Evolutionary conservation across 2,797 vertebrate genomes (phyloP), one percentile per base, ranked within the genome.

Genomic region (Lates japonicus): DNA sequence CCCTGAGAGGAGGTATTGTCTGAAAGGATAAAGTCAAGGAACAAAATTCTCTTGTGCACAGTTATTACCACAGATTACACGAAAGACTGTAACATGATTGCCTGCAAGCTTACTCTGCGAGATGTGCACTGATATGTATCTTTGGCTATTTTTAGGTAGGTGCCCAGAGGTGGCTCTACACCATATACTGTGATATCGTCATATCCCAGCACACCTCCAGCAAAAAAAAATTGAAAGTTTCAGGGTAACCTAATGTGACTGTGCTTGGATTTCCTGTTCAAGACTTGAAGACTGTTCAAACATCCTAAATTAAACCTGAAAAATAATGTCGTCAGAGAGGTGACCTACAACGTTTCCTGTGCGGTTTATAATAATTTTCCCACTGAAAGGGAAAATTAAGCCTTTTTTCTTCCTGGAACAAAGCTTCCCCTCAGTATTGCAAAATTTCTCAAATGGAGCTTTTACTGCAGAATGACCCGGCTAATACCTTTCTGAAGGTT

Each of bases 381-480:
- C 13, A 22, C 29, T 55, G n/a, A 70, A 83, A 89, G 31, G 3
- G 48, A 49, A 74, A 81, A 82, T 80, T 5, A 82, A 77, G 22
- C 20, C 44, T 76, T 71, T 83, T 54, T 61, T 68, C 12, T 71
- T 66, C 10, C 49, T 76, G 29, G 54, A 84, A 65, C 70, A 85
- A 85, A 84, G 74, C 51, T 42, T 73, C 39, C 31, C 22, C 3
- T 83, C 70, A 66, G 35, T 74, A 80, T 82, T 81, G 72, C n/a
- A 41, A 19, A 42, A 77, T 75, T 71, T 79, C 59, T 69, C 31
- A 3, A 65, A 74, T 25, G 1, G 61, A 67, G 54, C 49, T 70
- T 70, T 29, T 20, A 17, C 65, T 68, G 42, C 61, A 77, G 77
- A 83, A 44, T 41, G 64, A 69, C 76, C 83, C 12, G 20, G 5